Evolutionary conservation across 1,140 invertebrate species (phyloP).

Genomic region (Eufriesea mexicana): DNA sequence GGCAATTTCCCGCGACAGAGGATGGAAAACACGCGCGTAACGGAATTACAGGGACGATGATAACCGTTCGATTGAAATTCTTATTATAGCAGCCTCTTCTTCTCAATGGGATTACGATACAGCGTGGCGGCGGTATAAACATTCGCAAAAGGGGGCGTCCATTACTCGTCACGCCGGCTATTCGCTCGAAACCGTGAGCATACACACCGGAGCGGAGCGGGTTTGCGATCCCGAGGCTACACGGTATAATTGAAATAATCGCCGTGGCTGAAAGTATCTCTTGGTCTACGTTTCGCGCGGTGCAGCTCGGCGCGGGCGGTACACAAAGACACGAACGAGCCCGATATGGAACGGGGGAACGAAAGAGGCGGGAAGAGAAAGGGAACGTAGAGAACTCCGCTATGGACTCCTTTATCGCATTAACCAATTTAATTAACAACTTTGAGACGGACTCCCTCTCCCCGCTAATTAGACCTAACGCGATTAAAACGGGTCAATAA

Average conservation of each 20-base stretch:
- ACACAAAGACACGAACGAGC: neutral
- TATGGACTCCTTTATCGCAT: constrained; percentile 69
- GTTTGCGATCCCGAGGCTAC: neutral
- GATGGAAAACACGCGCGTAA: neutral
- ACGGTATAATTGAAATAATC: constrained; percentile 63
- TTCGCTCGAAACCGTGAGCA: neutral
- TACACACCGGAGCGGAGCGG: neutral
- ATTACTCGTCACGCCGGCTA: neutral
- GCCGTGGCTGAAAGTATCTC: constrained; percentile 36
- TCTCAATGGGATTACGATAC: constrained; percentile 31
- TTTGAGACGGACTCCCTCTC: constrained; percentile 63
- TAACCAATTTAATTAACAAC: constrained; percentile 75
- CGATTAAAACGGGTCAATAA: constrained; percentile 74
- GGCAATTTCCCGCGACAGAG: neutral
- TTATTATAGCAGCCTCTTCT: neutral
- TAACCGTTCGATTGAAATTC: neutral
- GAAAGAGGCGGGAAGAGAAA: constrained; percentile 50
- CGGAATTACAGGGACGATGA: neutral
- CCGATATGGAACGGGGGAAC: neutral
- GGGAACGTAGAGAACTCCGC: constrained; percentile 58
- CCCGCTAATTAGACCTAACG: constrained; percentile 71
- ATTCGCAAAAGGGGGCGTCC: neutral
- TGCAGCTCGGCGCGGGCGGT: neutral
- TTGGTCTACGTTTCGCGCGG: neutral
- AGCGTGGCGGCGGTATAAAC: constrained; percentile 5